Evolutionary conservation across 2,113 vertebrate genomes (phyloP).

Genomic region (Danio rerio): GRCz12tu NC_133197.1:14005501-14006000

Average conservation of each 20-base stretch:
- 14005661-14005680: background rate
- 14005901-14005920: too few relatives aligned
- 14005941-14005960: too few relatives aligned
- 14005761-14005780: background rate
- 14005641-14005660: background rate
- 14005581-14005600: background rate
- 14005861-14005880: too few relatives aligned
- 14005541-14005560: background rate
- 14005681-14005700: background rate
- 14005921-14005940: too few relatives aligned
- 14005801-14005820: background rate
- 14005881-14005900: too few relatives aligned
- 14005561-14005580: conserved; percentile 3
- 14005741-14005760: background rate
- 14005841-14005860: too few relatives aligned
- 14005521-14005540: background rate
- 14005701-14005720: background rate
- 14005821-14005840: too few relatives aligned
- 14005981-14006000: too few relatives aligned
- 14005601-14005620: background rate
- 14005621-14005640: background rate
- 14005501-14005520: conserved; percentile 3
- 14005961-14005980: too few relatives aligned
- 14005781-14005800: background rate
- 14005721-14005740: background rate